Conservation (phyloP, 2,113 vertebrate species). For the Ranitomeya variabilis region DNA sequence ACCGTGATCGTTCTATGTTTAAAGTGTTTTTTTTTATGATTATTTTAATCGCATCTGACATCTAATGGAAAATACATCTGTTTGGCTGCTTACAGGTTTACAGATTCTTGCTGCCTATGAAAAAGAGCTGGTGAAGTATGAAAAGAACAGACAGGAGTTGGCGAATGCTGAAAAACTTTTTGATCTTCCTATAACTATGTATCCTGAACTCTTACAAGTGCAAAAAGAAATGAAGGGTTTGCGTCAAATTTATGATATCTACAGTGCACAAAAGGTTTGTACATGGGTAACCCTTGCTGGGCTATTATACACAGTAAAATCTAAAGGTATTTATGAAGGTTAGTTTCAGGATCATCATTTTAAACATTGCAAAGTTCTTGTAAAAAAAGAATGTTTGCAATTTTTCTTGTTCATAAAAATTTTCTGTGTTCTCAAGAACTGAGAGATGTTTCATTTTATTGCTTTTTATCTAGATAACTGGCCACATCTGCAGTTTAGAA, state of each 20-base stretch:
- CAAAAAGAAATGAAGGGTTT: conserved; percentile 84
- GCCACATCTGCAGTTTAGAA: no score
- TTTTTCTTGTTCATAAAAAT: no score
- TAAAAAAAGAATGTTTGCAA: no score
- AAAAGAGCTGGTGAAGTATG: conserved; percentile 75
- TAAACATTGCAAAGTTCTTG: no score
- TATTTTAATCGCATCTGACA: neutral
- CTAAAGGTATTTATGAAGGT: no score
- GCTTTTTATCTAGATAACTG: no score
- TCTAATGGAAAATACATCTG: neutral
- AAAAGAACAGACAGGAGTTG: conserved; percentile 74
- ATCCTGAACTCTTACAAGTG: conserved; percentile 78
- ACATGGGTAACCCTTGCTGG: neutral
- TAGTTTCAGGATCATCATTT: no score
- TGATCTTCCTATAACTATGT: conserved; percentile 78
- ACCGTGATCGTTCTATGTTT: neutral
- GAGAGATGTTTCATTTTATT: no score
- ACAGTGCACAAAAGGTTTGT: conserved; percentile 77
- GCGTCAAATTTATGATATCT: conserved; percentile 82
- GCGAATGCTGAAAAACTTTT: conserved; percentile 87
- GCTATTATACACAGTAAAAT: neutral
- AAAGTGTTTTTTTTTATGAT: neutral
- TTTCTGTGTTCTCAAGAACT: no score
- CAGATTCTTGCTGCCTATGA: conserved; percentile 77
- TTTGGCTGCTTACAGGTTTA: conserved; percentile 71